phyloP scores from a whole-genome alignment of 1,140 invertebrate genomes.

The Sinonovacula constricta region DNA sequence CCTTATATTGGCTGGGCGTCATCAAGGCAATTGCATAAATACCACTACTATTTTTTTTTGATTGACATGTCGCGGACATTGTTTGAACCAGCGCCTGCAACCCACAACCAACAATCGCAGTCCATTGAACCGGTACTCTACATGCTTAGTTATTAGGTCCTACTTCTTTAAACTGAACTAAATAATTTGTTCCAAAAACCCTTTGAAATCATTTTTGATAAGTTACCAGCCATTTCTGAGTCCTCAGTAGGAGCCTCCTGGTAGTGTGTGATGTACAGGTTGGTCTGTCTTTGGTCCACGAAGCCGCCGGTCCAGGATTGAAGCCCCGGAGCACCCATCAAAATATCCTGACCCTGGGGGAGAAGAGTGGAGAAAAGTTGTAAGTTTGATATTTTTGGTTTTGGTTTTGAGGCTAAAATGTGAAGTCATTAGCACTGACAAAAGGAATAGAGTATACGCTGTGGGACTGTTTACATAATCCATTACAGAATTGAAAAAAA shows the following conservation, averaged over 20 bases:
- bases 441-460: not conserved
- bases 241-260: slow-evolving; percentile 12
- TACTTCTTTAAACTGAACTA: too few species aligned
- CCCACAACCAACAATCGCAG: too few species aligned
- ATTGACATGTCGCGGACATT: too few species aligned
- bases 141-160: too few species aligned
- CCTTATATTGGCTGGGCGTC: too few species aligned
- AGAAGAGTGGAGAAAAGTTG: not conserved
- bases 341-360: slow-evolving; percentile 23
- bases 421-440: not conserved
- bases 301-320: slow-evolving; percentile 29
- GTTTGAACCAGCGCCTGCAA: too few species aligned
- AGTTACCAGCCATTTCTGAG: slow-evolving; percentile 41
- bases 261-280: slow-evolving; percentile 3
- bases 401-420: not conserved
- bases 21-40: too few species aligned
- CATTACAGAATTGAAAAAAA: not conserved
- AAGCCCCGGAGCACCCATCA: slow-evolving; percentile 31
- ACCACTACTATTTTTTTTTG: too few species aligned
- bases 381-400: not conserved
- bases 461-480: not conserved
- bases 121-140: too few species aligned
- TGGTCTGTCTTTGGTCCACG: slow-evolving; percentile 2
- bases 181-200: too few species aligned
- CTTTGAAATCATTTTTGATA: too few species aligned